These are phyloP conservation scores for Chaetodon auriga DNA, from an alignment of 2,113 vertebrate species.

Conservation along the genomic window DNA sequence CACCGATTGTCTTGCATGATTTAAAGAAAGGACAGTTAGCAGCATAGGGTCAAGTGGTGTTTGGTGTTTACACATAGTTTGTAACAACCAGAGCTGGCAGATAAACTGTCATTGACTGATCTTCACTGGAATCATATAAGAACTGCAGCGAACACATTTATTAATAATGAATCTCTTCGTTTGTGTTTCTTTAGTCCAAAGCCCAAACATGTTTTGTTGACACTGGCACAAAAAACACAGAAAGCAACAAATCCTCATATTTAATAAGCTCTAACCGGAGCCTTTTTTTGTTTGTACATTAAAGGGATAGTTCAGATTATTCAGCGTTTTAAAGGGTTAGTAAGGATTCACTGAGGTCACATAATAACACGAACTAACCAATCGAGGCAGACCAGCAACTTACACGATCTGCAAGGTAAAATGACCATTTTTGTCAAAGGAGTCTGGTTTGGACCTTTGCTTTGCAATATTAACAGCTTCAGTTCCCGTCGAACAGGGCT, in stretches of 20 bases:
- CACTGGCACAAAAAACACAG: neutral
- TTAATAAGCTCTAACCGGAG: neutral
- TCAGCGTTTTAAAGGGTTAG: too few species aligned
- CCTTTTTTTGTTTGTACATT: neutral
- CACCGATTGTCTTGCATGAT: conserved; percentile 32
- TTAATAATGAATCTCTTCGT: neutral
- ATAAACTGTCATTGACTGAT: neutral
- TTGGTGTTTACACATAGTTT: neutral
- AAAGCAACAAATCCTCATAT: neutral
- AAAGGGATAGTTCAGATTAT: too few species aligned
- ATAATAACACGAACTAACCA: too few species aligned
- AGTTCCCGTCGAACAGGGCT: too few species aligned
- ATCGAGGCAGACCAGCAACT: too few species aligned
- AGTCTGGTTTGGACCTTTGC: too few species aligned
- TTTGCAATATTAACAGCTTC: too few species aligned
- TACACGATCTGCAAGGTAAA: too few species aligned
- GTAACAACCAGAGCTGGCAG: neutral
- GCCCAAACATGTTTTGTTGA: neutral
- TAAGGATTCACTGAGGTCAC: too few species aligned
- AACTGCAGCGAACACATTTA: neutral
- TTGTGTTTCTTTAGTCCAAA: neutral
- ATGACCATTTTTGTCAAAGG: too few species aligned
- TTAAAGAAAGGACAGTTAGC: conserved; percentile 56
- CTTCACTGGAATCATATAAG: neutral
- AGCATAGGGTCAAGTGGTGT: neutral